phyloP scores from a whole-genome alignment of 2,113 vertebrate genomes.

The Gallinago jamesoni region DNA sequence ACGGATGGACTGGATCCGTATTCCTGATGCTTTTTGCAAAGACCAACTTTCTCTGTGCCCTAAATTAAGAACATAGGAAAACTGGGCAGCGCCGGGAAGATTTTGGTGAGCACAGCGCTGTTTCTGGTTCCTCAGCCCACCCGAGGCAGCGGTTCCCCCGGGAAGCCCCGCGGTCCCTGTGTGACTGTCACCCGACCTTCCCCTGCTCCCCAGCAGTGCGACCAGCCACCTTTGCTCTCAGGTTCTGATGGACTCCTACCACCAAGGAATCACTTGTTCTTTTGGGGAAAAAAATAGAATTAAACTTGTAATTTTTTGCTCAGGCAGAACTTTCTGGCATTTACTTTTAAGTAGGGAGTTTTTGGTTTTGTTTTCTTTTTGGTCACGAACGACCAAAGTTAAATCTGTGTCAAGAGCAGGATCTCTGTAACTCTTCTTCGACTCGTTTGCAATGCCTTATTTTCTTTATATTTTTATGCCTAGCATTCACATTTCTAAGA shows the following conservation, averaged over 20 bases:
- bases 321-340: conserved; percentile 59
- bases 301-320: conserved; percentile 44
- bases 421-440: conserved; percentile 32
- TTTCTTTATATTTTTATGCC: conserved; percentile 47
- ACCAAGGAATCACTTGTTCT: conserved; percentile 48
- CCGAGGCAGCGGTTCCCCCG: neutral
- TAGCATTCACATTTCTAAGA: conserved; percentile 31
- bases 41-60: neutral
- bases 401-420: conserved; percentile 49
- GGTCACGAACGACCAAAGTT: neutral
- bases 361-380: neutral
- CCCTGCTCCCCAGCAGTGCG: neutral
- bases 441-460: conserved; percentile 56
- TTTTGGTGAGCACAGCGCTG: neutral
- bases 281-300: neutral
- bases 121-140: neutral
- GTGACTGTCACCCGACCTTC: neutral
- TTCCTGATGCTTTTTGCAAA: neutral
- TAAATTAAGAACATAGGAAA: neutral
- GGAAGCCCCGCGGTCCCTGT: neutral
- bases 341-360: neutral
- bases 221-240: conserved; percentile 56
- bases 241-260: conserved; percentile 58
- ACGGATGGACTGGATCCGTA: fast-evolving
- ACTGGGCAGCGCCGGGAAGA: neutral